A percentile compares a stretch with the other conserved stretches of the same genome.
Evolutionary conservation across 2,113 vertebrate species (phyloP).

Genomic region (Ramphastos sulfuratus): DNA sequence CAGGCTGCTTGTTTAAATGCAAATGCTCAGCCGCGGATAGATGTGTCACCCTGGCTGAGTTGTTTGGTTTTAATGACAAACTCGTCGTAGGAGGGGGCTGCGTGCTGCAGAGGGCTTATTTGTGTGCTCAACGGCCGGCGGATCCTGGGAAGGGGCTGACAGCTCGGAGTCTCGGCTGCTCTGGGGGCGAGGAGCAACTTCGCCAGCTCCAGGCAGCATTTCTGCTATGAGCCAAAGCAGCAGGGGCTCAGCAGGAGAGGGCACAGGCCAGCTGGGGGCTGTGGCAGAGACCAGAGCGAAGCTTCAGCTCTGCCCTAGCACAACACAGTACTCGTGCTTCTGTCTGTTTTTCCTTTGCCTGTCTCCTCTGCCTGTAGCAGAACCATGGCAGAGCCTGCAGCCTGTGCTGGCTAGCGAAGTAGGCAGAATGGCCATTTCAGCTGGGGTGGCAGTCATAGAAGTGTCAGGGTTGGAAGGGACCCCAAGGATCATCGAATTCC

Average conservation of each 20-base stretch:
- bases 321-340: fast-evolving
- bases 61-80: background rate
- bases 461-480: no score
- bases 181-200: fast-evolving
- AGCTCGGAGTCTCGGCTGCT: fast-evolving
- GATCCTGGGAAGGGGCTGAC: fast-evolving
- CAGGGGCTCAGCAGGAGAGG: fast-evolving
- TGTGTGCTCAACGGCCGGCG: fast-evolving
- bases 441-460: fast-evolving
- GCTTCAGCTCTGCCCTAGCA: background rate
- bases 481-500: no score
- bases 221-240: fast-evolving
- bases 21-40: background rate
- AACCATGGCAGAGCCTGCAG: background rate
- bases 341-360: no score
- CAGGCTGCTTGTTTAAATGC: background rate
- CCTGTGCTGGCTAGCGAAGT: background rate
- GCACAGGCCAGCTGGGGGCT: background rate
- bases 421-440: no score
- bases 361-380: background rate
- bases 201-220: fast-evolving
- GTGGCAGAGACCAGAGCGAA: fast-evolving
- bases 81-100: background rate
- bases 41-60: background rate
- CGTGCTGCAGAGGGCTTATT: background rate